Base-by-base conservation (phyloP, 1,140 invertebrate species). In the Rhyzopertha dominica region DNA sequence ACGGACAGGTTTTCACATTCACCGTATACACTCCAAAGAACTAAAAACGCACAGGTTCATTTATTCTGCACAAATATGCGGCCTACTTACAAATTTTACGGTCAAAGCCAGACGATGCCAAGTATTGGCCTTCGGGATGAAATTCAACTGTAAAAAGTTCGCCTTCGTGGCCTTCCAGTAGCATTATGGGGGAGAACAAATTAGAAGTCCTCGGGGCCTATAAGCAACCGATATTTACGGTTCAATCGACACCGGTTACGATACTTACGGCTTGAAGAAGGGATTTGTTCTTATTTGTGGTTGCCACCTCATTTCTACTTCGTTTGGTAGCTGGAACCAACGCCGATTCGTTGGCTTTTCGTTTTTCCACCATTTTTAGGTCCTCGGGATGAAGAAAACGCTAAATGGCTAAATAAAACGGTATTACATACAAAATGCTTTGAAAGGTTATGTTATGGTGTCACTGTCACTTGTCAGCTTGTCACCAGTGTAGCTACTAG, bases 1-100 rank as follows among this genome's bases (percentile, higher is more conserved):
- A 87, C 80, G 53, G 88, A 89, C 50, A 96, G 83, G 69, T 98
- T 99, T 60, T 99, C 94, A 74, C 95, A 99, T 63, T 99, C 94
- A 3, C 91, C 95, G 69, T 95, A 96, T 2, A 95, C 90, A 69
- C 89, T 94, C 97, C 97, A 99, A 53, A 99, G 75, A 67, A 87
- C 92, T 96, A 63, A 41, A 78, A 75, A 59, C 47, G 37, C 17
- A 43, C 30, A 37, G 34, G n/a, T n/a, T n/a, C n/a, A n/a, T n/a
- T n/a, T n/a, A n/a, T n/a, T n/a, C n/a, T 17, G 37, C 22, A 32
- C 13, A 43, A 7, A 30, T 7, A 43, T 7, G 7, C n/a, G 18
- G 29, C 16, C 38, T 47, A 81, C 86, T 82, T 77, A 96, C 94
- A 93, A 51, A 99, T 95, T 72, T 92, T 84, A 66, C 94, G 74